Evolutionary conservation across 2,888 invertebrate species (phyloP), one percentile per base, ranked within the genome.

Genomic region (Rugalucina vietnamica): DNA sequence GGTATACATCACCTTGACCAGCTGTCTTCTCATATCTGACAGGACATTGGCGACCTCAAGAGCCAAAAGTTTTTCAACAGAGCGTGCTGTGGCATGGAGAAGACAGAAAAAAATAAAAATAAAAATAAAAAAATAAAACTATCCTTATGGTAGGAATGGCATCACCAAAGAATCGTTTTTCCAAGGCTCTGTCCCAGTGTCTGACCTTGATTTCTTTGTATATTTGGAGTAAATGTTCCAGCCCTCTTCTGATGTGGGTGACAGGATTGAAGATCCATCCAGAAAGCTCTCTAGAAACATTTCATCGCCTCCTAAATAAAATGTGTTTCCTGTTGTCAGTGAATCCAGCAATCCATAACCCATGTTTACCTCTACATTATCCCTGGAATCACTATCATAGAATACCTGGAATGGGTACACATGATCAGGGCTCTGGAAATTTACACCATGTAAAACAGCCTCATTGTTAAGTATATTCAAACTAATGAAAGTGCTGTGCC

Each of bases 361-460:
- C 18, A 73, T 8, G 21, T 73, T 49, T 12, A 37, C 73, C 32
- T 73, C 72, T 21, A 73, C 5, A 39, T 73, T 50, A 27, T 73
- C 43, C n/a, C 73, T 43, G 1, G 14, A 27, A 32, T 73, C 73
- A 73, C 73, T 73, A 1, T 73, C 73, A 73, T 73, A 73, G 27
- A 73, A 49, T 8, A 73, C 49, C 5, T 43, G 49, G n/a, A 73
- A 27, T 4, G 73, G 73, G 32, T 49, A 50, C 18, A 73, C 49
- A 24, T 37, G 21, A 4, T 50, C 39, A 2, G 73, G 39, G 27
- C 73, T 73, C 27, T 73, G 73, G 49, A 73, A 73, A 5, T 49
- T 73, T 1, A 49, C 73, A 39, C 73, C 73, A 49, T 73, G 18
- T 1, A 73, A 73, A 21, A 34, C 8, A 21, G 32, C 39, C 5